A percentile compares a stretch with the other conserved stretches of the same genome.
phyloP scores from a whole-genome alignment of 35 echinoderm and acorn worm genomes.

The Heliocidaris erythrogramma region DNA sequence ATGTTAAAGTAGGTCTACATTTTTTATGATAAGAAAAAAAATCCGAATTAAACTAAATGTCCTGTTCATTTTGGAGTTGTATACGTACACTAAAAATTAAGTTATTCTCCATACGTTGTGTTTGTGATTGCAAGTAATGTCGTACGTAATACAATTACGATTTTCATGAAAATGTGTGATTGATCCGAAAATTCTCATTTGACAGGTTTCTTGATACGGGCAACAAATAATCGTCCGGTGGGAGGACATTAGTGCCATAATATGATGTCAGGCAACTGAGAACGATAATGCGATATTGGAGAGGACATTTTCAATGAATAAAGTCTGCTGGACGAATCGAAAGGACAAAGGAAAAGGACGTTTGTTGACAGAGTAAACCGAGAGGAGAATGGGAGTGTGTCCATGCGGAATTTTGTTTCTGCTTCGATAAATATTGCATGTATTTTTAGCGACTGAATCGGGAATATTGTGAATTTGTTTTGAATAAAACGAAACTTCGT shows the following conservation, averaged over 20 bases:
- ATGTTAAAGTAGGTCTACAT: too few species aligned
- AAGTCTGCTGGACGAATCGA: not conserved
- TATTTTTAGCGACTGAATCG: too few species aligned
- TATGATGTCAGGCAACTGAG: not conserved
- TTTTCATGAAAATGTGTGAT: not conserved
- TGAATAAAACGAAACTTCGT: too few species aligned
- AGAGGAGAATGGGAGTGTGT: not conserved
- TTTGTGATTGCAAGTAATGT: not conserved
- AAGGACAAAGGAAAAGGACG: not conserved
- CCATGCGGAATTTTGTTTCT: not conserved
- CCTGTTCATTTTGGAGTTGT: too few species aligned
- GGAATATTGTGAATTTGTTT: too few species aligned
- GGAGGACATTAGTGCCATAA: not conserved
- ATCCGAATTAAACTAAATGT: too few species aligned
- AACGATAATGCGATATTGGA: not conserved
- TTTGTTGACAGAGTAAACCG: not conserved
- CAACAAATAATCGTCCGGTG: not conserved
- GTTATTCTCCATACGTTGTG: not conserved
- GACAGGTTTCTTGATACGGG: not conserved
- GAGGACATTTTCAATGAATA: not conserved
- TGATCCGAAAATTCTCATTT: not conserved
- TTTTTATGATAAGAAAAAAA: too few species aligned
- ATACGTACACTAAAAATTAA: too few species aligned
- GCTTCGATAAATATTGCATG: too few species aligned
- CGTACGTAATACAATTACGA: not conserved